Conservation (phyloP, 2,797 vertebrate genomes). For the Mormyrops boulengeri region DNA sequence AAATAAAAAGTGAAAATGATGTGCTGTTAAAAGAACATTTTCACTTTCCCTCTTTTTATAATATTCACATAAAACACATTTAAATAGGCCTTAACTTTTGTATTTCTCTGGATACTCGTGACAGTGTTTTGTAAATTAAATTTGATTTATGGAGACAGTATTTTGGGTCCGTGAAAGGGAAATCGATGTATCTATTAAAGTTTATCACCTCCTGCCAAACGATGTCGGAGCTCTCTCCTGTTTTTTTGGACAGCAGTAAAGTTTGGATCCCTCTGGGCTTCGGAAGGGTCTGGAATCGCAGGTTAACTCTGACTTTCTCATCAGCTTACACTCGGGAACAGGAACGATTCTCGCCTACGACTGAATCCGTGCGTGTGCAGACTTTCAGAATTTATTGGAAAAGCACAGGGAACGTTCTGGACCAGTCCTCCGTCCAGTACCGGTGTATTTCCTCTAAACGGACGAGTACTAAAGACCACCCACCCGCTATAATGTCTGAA, state of each 20-base stretch:
- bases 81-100: slow-evolving; percentile 67
- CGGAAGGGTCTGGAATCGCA: neutral
- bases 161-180: slow-evolving; percentile 65
- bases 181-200: slow-evolving; percentile 78
- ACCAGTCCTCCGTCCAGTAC: slow-evolving; percentile 41
- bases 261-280: neutral
- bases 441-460: slow-evolving; percentile 68
- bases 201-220: slow-evolving; percentile 69
- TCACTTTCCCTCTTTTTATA: slow-evolving; percentile 66
- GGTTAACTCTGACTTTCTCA: neutral
- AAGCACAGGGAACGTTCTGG: neutral
- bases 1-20: slow-evolving; percentile 69
- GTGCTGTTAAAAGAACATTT: slow-evolving; percentile 56
- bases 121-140: slow-evolving; percentile 78
- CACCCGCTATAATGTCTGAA: slow-evolving; percentile 47
- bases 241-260: neutral
- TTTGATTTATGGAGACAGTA: slow-evolving; percentile 59
- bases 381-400: neutral
- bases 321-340: neutral
- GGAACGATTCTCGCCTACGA: neutral
- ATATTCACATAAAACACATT: slow-evolving; percentile 75
- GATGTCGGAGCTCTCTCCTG: slow-evolving; percentile 24
- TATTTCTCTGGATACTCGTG: slow-evolving; percentile 68
- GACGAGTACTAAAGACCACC: slow-evolving; percentile 71
- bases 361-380: neutral